A percentile compares a stretch with the other conserved stretches of the same genome.
Conservation (phyloP, 2,113 vertebrate species). For the Eulemur rufifrons region DNA sequence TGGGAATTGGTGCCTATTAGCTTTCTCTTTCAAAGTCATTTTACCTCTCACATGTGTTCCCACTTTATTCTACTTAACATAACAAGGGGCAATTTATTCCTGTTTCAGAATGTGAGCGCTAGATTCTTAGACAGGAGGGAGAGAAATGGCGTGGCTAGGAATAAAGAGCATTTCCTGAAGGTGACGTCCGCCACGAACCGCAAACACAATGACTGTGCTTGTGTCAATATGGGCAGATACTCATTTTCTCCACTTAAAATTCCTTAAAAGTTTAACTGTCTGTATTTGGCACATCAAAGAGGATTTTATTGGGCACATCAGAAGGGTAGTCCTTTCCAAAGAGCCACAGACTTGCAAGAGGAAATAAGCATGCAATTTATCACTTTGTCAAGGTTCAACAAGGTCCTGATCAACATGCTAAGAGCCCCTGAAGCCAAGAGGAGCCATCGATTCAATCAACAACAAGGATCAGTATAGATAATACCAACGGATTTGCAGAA, state of each 20-base stretch:
- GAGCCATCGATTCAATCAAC: not conserved
- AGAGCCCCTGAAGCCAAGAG: not conserved
- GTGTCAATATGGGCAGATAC: not conserved
- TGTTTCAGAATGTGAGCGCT: not conserved
- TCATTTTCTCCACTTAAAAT: slow-evolving; percentile 28
- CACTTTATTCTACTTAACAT: not conserved
- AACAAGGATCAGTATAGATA: not conserved
- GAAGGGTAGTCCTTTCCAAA: slow-evolving; percentile 28
- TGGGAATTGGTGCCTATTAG: not conserved
- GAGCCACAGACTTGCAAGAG: not conserved
- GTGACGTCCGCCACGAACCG: not conserved
- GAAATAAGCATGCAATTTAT: slow-evolving; percentile 8
- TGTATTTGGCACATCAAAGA: slow-evolving; percentile 42
- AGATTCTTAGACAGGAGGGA: not conserved
- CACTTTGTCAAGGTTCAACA: slow-evolving; percentile 27
- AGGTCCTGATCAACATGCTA: not conserved
- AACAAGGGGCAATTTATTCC: not conserved
- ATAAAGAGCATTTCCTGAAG: not conserved
- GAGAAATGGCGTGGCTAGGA: not conserved
- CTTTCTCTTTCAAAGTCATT: slow-evolving; percentile 4
- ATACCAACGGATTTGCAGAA: not conserved
- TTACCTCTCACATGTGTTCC: not conserved
- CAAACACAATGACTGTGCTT: not conserved
- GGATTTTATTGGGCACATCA: slow-evolving; percentile 17
- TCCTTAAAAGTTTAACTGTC: slow-evolving; percentile 32